phyloP scores from a whole-genome alignment of 2,113 vertebrate species.

The Laticauda colubrina region DNA sequence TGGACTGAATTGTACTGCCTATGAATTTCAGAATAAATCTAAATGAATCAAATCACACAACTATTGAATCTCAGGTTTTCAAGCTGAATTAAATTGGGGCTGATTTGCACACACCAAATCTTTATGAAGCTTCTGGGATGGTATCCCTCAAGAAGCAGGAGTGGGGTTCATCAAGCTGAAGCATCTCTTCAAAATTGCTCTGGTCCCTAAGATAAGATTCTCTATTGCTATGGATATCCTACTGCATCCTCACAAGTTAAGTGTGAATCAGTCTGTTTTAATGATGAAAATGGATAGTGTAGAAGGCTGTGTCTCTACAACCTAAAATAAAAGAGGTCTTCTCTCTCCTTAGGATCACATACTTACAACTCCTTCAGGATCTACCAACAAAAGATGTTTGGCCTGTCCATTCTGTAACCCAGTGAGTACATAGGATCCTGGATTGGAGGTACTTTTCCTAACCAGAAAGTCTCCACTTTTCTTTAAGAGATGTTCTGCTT shows the following conservation, averaged over 20 bases:
- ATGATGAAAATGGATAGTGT: too few species aligned
- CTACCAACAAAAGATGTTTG: slow-evolving; percentile 93
- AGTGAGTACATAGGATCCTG: slow-evolving; percentile 91
- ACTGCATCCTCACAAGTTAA: not conserved
- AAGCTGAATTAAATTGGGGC: not conserved
- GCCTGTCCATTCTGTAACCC: slow-evolving; percentile 92
- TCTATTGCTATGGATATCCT: not conserved
- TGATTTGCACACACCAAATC: not conserved
- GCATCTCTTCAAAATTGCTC: not conserved
- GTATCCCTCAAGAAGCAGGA: not conserved
- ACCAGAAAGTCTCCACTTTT: slow-evolving; percentile 94
- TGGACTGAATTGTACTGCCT: not conserved
- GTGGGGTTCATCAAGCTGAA: not conserved
- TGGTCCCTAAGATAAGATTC: not conserved
- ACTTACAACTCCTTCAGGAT: slow-evolving; percentile 94
- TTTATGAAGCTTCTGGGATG: not conserved
- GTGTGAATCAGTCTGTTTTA: not conserved
- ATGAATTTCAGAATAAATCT: not conserved
- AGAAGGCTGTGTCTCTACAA: not conserved
- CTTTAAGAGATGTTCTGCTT: slow-evolving; percentile 87
- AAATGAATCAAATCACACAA: not conserved
- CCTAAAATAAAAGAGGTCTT: not conserved
- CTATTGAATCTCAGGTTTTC: not conserved
- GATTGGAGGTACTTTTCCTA: slow-evolving; percentile 92
- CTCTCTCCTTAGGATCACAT: not conserved